A percentile compares a stretch with the other conserved stretches of the same genome.
phyloP scores from a whole-genome alignment of 2,113 vertebrate genomes.

The Pardalotus punctatus region DNA sequence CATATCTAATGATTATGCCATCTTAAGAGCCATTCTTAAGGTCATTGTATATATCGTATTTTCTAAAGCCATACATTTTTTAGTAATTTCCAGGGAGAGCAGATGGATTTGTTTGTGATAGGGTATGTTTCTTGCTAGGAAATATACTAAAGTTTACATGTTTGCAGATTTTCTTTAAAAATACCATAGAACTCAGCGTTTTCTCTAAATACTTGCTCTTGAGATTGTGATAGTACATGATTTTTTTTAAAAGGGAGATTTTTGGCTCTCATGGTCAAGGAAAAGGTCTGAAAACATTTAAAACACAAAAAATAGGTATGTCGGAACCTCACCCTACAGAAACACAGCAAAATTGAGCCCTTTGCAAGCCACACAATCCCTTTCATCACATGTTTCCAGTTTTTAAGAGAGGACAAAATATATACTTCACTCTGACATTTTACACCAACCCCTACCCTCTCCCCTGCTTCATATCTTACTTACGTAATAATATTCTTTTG shows the following conservation, averaged over 20 bases:
- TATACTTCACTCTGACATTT: background rate
- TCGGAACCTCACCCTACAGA: background rate
- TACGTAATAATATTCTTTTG: background rate
- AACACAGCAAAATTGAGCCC: background rate
- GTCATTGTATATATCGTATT: background rate
- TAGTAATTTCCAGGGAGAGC: background rate
- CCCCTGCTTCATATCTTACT: background rate
- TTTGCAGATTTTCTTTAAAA: background rate
- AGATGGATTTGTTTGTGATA: background rate
- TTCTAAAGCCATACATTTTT: background rate
- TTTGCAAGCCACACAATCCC: background rate
- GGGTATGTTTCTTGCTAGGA: background rate
- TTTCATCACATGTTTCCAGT: background rate
- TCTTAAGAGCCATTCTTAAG: background rate
- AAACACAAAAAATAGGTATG: background rate
- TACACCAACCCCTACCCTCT: rapidly evolving
- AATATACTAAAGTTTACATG: background rate
- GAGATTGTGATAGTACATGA: background rate
- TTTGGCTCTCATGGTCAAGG: background rate
- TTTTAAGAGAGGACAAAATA: background rate
- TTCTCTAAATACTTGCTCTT: background rate
- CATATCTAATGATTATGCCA: background rate
- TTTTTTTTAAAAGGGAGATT: background rate
- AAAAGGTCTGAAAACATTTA: background rate
- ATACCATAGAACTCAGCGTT: background rate